Evolutionary conservation across 2,797 vertebrate species (phyloP).

Genomic region (Phalanger gymnotis): DNA sequence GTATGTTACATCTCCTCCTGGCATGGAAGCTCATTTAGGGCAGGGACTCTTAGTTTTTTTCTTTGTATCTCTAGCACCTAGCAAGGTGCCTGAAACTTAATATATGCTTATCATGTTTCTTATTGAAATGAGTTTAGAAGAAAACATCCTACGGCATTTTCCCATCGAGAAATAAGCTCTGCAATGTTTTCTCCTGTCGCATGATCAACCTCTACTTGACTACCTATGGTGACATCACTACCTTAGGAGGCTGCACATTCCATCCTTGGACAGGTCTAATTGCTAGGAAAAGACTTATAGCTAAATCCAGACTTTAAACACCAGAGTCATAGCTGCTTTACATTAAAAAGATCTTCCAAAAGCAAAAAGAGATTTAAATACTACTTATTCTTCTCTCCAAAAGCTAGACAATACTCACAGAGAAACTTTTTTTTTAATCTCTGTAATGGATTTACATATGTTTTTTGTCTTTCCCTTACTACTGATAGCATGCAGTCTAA

Average conservation of each 20-base stretch:
- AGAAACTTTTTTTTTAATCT: constrained; percentile 52
- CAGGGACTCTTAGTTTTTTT: background rate
- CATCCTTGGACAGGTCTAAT: background rate
- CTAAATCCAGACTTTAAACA: constrained; percentile 47
- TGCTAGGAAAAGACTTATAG: constrained; percentile 38
- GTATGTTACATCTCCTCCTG: background rate
- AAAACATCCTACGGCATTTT: constrained; percentile 45
- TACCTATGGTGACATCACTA: background rate
- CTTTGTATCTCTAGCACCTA: background rate
- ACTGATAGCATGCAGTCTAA: constrained; percentile 75
- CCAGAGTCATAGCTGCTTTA: background rate
- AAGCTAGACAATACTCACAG: constrained; percentile 43
- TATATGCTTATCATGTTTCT: background rate
- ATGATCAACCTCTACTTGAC: background rate
- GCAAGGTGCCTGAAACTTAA: background rate
- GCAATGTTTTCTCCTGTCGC: background rate
- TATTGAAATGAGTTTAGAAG: constrained; percentile 30
- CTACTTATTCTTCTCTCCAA: background rate
- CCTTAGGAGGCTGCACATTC: background rate
- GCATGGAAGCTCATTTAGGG: background rate
- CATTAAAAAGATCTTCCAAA: constrained; percentile 20
- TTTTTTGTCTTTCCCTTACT: constrained; percentile 57
- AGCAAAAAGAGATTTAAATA: background rate
- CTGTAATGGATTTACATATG: constrained; percentile 54
- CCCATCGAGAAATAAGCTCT: constrained; percentile 30